Evolutionary conservation across 2,797 vertebrate species (phyloP).

Genomic region (Lutra lutra): DNA sequence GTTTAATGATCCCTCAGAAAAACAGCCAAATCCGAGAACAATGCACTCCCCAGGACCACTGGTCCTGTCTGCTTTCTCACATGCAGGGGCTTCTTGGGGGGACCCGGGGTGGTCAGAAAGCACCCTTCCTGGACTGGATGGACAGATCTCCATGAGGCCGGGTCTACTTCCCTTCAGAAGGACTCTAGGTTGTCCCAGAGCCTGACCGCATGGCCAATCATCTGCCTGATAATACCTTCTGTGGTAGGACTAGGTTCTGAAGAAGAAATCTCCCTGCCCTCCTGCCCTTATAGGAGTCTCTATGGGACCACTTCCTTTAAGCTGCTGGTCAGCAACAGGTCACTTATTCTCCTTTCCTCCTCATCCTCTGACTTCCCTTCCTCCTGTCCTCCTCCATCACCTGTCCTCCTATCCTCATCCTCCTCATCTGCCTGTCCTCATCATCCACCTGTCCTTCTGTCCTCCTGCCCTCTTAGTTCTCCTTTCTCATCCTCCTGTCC

Average conservation of each 20-base stretch:
- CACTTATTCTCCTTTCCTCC: background rate
- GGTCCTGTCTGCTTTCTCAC: background rate
- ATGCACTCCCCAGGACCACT: background rate
- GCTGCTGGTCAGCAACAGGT: too few species aligned
- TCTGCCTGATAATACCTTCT: background rate
- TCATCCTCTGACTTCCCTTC: background rate
- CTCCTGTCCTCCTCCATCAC: too few species aligned
- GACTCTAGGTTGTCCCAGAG: background rate
- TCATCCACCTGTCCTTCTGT: background rate
- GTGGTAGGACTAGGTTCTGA: background rate
- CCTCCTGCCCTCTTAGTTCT: background rate
- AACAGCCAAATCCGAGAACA: background rate
- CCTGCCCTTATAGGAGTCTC: background rate
- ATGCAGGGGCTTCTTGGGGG: background rate
- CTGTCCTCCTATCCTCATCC: background rate
- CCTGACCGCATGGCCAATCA: background rate
- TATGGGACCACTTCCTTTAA: background rate
- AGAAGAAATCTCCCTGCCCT: background rate
- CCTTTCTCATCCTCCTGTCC: background rate
- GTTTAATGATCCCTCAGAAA: background rate
- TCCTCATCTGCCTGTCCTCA: background rate
- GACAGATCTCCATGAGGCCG: background rate
- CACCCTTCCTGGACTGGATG: background rate
- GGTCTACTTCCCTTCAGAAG: background rate
- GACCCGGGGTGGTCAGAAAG: background rate